Evolutionary conservation across 2,888 invertebrate genomes (phyloP), one percentile per base, ranked within the genome.

Genomic region (Drosophila kokeensis): DNA sequence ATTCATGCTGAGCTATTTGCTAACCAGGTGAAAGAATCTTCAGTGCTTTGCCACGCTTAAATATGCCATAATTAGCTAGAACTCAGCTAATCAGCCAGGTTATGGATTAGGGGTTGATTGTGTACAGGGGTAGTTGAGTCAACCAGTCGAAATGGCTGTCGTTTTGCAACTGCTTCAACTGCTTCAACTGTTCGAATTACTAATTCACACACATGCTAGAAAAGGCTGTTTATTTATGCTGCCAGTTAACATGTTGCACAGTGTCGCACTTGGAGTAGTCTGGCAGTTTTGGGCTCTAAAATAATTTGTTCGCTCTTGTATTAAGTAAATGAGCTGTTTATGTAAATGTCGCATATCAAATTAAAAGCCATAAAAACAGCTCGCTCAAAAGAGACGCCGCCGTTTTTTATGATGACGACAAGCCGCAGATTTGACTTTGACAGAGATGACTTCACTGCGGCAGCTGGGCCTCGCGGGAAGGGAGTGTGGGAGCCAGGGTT

Each of bases 301-400:
- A 81, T 76, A 85, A 87, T 87, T 82, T 87, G 84, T 82, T 82
- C 79, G 74, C 67, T 72, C 69, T 75, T 80, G 79, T 75, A 87
- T 87, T 87, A 73, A 69, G 69, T 79, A 86, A 87, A 87, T 82
- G 87, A 82, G 77, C 87, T 87, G 87, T 87, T 87, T 87, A 87
- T 87, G 87, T 78, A 87, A 87, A 87, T 87, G 75, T 8, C 68
- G 73, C 76, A 73, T 81, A 85, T 86, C 81, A 87, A 87, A 87
- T 86, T 86, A 81, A 87, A 87, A 74, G 76, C 82, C 86, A 87
- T 87, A 86, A 87, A 86, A 87, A 52, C 53, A 73, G 42, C 42
- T 42, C 67, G 50, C 60, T 40, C 53, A 21, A 54, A 67, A 27
- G 55, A 69, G 64, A 50, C 68, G 50, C 29, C 36, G 42, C 21